Conservation (phyloP, 2,797 vertebrate species). For the Clarias pachynema region DNA sequence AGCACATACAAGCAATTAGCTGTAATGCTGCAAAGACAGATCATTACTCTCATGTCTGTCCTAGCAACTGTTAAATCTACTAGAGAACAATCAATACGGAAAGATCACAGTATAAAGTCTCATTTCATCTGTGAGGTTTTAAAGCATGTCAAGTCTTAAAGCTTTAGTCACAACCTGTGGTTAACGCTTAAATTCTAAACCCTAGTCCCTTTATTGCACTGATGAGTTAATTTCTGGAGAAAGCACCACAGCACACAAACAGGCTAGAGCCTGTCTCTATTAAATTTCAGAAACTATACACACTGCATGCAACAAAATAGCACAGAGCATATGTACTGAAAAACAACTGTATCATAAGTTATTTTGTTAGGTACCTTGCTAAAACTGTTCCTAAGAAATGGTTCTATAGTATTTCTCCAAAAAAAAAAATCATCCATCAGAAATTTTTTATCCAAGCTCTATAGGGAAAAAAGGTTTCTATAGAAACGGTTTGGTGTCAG, state of each 20-base stretch:
- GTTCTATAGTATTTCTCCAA: too few relatives aligned
- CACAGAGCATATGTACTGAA: neutral
- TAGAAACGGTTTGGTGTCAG: too few relatives aligned
- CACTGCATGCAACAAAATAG: neutral
- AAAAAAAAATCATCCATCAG: too few relatives aligned
- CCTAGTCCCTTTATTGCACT: neutral
- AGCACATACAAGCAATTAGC: constrained; percentile 39
- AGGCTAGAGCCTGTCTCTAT: neutral
- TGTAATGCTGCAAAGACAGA: neutral
- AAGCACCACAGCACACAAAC: neutral
- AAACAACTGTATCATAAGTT: neutral
- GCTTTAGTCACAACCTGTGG: neutral
- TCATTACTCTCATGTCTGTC: neutral
- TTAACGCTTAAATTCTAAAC: neutral
- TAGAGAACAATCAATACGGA: neutral
- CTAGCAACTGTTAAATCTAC: neutral
- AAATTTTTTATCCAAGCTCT: too few relatives aligned
- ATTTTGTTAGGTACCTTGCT: neutral
- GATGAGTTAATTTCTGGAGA: neutral
- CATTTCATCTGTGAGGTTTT: neutral
- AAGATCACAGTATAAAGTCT: neutral
- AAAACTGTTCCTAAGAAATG: too few relatives aligned
- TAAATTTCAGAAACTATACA: neutral
- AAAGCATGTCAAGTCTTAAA: neutral
- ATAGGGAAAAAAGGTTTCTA: too few relatives aligned